Conservation (phyloP, 2,888 invertebrate genomes). For the Hirudinaria manillensis region DNA sequence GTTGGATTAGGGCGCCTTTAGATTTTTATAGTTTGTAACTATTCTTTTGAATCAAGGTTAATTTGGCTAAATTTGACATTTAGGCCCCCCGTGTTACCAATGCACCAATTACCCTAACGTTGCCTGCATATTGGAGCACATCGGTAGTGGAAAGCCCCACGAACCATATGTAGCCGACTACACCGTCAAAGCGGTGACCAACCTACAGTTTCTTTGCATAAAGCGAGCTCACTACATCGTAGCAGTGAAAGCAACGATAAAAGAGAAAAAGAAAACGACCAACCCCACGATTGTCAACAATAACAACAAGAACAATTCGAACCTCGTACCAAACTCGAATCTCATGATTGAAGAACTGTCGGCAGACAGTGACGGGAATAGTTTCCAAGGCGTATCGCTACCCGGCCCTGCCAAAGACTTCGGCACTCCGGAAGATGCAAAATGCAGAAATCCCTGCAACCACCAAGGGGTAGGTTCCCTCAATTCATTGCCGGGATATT, state of each 20-base stretch:
- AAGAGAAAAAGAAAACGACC: slow-evolving; percentile 43
- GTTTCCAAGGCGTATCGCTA: neutral
- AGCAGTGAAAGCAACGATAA: slow-evolving; percentile 71
- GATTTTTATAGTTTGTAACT: too few species aligned
- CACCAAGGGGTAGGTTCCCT: neutral
- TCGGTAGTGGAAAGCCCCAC: neutral
- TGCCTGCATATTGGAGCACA: slow-evolving; percentile 12
- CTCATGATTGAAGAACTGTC: neutral
- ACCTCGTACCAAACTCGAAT: neutral
- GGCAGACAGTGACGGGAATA: neutral
- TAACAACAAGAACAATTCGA: slow-evolving; percentile 2
- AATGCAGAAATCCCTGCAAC: slow-evolving; percentile 23
- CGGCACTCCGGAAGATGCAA: too few species aligned
- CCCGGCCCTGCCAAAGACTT: neutral
- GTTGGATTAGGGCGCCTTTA: too few species aligned
- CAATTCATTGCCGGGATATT: neutral
- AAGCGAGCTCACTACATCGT: slow-evolving; percentile 79
- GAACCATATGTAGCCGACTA: slow-evolving; percentile 77
- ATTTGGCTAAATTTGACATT: too few species aligned
- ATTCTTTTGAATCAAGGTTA: too few species aligned
- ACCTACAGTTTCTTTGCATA: slow-evolving; percentile 73
- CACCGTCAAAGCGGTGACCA: slow-evolving; percentile 75
- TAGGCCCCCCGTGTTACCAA: slow-evolving; percentile 5
- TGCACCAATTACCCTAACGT: neutral
- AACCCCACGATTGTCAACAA: neutral